phyloP scores from a whole-genome alignment of 2,888 invertebrate species.

The Autographa gamma region DNA sequence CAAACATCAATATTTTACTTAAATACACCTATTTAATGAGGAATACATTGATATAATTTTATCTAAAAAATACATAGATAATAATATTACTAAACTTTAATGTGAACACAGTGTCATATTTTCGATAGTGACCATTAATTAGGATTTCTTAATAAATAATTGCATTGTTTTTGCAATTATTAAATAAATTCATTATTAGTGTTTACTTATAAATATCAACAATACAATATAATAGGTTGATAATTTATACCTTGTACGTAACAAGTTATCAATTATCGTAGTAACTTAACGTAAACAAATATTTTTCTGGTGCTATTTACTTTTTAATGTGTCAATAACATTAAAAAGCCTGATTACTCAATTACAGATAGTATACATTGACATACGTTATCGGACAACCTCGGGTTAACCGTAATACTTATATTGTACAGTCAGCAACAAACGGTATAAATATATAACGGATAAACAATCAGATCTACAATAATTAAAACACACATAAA shows the following conservation, averaged over 20 bases:
- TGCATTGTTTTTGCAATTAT: no score
- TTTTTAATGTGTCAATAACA: not conserved
- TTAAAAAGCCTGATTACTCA: not conserved
- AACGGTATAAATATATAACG: not conserved
- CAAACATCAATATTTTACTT: no score
- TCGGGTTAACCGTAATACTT: not conserved
- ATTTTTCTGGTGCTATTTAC: constrained; percentile 2
- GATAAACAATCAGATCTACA: not conserved
- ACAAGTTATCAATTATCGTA: no score
- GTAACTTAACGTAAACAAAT: no score
- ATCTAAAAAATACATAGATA: no score
- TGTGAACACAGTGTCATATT: no score
- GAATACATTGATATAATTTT: no score
- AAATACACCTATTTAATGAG: no score
- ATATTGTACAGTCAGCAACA: not conserved
- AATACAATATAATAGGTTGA: not conserved
- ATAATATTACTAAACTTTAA: no score
- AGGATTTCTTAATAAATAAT: no score
- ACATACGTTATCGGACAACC: constrained; percentile 4
- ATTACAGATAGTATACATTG: not conserved
- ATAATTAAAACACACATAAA: not conserved
- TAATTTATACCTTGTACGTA: not conserved
- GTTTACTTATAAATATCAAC: not conserved
- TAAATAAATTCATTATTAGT: not conserved
- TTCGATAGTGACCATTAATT: no score